Evolutionary conservation across 2,888 invertebrate species (phyloP).

Genomic region (Digitonthophagus gazella): DNA sequence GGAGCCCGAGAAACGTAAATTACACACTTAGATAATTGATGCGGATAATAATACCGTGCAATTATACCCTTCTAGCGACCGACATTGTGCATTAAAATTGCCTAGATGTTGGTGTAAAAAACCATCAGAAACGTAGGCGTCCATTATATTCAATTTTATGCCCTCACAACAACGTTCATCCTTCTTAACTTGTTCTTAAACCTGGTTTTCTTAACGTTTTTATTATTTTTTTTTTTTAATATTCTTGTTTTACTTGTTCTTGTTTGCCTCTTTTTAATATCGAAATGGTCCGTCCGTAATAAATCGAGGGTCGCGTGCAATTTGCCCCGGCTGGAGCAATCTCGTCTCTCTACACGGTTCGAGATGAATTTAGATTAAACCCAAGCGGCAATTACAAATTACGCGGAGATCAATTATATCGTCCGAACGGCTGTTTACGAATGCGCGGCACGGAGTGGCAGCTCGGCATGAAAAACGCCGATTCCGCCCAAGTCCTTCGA

Average conservation of each 20-base stretch:
- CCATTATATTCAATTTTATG: background rate
- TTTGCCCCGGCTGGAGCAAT: background rate
- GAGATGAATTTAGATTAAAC: conserved; percentile 28
- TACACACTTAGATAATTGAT: background rate
- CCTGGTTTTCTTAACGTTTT: no score
- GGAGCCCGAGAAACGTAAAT: background rate
- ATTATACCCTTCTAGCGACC: background rate
- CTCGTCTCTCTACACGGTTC: background rate
- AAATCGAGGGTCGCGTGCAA: background rate
- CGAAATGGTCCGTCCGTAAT: background rate
- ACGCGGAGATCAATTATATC: conserved; percentile 15
- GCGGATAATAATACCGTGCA: background rate
- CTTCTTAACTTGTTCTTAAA: no score
- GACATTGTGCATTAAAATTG: background rate
- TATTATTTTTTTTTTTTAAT: background rate
- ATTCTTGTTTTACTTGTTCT: background rate
- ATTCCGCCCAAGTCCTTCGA: background rate
- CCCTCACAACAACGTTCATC: background rate
- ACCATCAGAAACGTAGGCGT: background rate
- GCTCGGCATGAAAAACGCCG: background rate
- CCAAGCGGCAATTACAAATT: conserved; percentile 27
- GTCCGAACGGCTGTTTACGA: conserved; percentile 10
- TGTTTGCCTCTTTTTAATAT: background rate
- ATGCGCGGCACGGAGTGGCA: background rate
- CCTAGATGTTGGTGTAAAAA: background rate